Evolutionary conservation across 2,888 invertebrate species (phyloP), one percentile per base, ranked within the genome.

Genomic region (Macaria notata): DNA sequence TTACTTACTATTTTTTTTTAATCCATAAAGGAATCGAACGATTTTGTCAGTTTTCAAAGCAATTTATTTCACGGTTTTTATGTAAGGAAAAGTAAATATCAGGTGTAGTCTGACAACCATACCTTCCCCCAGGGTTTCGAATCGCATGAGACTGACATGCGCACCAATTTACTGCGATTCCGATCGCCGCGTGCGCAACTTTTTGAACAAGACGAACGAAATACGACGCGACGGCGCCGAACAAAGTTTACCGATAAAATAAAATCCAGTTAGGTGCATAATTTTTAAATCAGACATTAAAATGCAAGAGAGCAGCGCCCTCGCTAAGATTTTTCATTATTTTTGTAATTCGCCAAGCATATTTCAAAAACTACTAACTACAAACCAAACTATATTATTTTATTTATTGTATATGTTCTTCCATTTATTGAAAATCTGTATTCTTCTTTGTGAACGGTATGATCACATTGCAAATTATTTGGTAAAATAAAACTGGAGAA

Each of bases 91-190:
- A 19, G 19, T 19, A 19, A 36, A 36, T 6, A 36, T 36, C 33
- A 36, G 19, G 19, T 19, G 19, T 19, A 36, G 31, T 7, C 8
- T 49, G 61, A 39, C 57, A 65, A 56, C 66, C 66, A 49, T 67
- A 61, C 0, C 29, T 48, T 51, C 51, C 47, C 47, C 49, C 55
- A 31, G 48, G 51, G 54, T 59, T 52, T 48, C 57, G 54, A 64
- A 59, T 61, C 61, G 54, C 52, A 48, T 41, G 62, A 55, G 64
- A 71, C 70, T 69, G 74, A 73, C 68, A 67, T 57, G 63, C 76
- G 73, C 78, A 70, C 72, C 75, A 77, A 82, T 80, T 81, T 80
- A 79, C 78, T 75, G 78, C 68, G 75, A 78, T 78, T 80, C 71
- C 68, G 73, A 72, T 70, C 64, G 66, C 62, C 69, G 71, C 71